These are phyloP conservation scores for Planiliza haematocheilus DNA, from an alignment of 2,113 vertebrate genomes.

Conservation along the genomic window DNA sequence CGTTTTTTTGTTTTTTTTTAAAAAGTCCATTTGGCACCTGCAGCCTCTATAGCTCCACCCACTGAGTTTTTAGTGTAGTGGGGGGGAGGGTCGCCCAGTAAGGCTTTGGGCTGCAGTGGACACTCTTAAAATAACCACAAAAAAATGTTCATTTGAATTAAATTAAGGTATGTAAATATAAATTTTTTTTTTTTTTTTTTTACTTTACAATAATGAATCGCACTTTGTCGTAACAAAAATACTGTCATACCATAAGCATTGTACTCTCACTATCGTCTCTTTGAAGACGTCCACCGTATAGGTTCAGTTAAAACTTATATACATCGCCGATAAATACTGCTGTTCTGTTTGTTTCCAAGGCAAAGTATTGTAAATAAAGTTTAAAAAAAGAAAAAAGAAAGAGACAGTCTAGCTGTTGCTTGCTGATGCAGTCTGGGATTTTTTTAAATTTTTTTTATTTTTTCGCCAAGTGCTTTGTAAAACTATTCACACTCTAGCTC, in stretches of 20 bases:
- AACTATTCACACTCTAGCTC: neutral
- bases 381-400: slow-evolving; percentile 9
- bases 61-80: too few species aligned
- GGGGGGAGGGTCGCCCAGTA: too few species aligned
- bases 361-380: slow-evolving; percentile 83
- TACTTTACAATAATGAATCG: slow-evolving; percentile 82
- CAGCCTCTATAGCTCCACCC: too few species aligned
- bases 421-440: slow-evolving; percentile 55
- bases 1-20: neutral
- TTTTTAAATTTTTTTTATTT: neutral
- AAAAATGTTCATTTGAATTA: slow-evolving; percentile 78
- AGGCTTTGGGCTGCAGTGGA: slow-evolving; percentile 43
- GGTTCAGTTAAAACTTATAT: slow-evolving; percentile 70
- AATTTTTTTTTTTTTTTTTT: slow-evolving; percentile 64
- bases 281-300: slow-evolving; percentile 66
- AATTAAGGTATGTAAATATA: slow-evolving; percentile 85
- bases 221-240: slow-evolving; percentile 84
- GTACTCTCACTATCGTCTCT: slow-evolving; percentile 72
- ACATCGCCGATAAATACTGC: slow-evolving; percentile 75
- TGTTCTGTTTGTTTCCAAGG: slow-evolving; percentile 70
- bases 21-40: too few species aligned
- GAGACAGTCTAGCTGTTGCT: slow-evolving; percentile 68
- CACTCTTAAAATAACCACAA: slow-evolving; percentile 63
- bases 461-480: slow-evolving; percentile 15
- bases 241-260: slow-evolving; percentile 77